Evolutionary conservation across 92 coral and sea anemone species (phyloP), one percentile per base, ranked within the genome.

Genomic region (Zoanthus gigantus): DNA sequence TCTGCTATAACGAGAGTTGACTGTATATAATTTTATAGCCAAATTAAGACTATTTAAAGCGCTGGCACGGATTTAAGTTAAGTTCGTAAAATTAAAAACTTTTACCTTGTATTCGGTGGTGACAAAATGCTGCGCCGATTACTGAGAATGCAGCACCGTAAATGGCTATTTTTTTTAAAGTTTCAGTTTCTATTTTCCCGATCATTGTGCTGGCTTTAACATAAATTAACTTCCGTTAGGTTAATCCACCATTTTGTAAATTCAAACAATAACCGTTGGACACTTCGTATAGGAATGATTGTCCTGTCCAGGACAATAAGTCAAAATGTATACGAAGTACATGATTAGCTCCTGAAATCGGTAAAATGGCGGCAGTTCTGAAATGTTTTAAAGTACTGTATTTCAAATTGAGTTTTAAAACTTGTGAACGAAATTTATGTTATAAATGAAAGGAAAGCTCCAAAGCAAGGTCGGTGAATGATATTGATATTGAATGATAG

Each of bases 91-190:
- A 23, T 23, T 23, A 23, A 23, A 23, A 23, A 23, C 58, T 29
- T 71, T 17, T 65, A 96, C 98, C 98, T 92, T 96, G 98, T 67
- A 95, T 96, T 74, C 94, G 91, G 72, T 96, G 98, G 58, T 96
- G 98, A 76, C 92, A 92, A 83, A 91, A 86, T 2, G 98, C 94
- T 44, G 98, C 98, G 65, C 98, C 98, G 71, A 94, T 83, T 15
- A 93, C 93, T 48, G 98, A 95, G 53, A 90, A 85, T 29, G 88
- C 96, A 88, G 98, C 98, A 48, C 98, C 98, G 87, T 87, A 93
- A 71, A 96, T 71, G 71, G 98, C 98, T 69, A 83, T 85, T 73
- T 90, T 96, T 78, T 94, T 95, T 18, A 96, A 63, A n/a, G 77
- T 79, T 78, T 92, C 94, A 65, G 74, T 5, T 76, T 76, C 81